Conservation (phyloP, 2,113 vertebrate genomes). For the Microtus richardsoni region DNA sequence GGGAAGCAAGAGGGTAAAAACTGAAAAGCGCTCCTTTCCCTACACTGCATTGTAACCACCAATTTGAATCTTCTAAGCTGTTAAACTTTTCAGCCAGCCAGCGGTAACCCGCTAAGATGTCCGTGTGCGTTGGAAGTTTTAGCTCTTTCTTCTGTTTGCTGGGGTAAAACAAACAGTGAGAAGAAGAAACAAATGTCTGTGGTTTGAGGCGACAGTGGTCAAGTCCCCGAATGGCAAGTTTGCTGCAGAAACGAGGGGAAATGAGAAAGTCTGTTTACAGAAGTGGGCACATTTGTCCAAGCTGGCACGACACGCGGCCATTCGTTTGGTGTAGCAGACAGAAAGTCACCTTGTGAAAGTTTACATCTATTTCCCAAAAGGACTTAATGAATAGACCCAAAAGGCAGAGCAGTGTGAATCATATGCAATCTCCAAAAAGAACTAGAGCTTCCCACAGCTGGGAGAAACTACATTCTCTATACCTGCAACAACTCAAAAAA, state of each 20-base stretch:
- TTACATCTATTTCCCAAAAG: constrained; percentile 32
- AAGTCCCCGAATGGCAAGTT: constrained; percentile 54
- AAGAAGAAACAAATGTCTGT: constrained; percentile 14
- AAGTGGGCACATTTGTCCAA: constrained; percentile 59
- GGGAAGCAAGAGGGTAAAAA: neutral
- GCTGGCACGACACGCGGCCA: neutral
- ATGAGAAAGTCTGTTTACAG: constrained; percentile 23
- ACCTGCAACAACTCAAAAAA: neutral
- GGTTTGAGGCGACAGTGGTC: neutral
- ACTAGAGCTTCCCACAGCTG: neutral
- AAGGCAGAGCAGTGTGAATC: neutral
- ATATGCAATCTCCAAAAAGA: neutral
- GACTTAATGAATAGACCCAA: neutral
- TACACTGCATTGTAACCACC: neutral
- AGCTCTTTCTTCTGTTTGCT: constrained; percentile 12
- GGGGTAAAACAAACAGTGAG: neutral
- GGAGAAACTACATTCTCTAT: neutral
- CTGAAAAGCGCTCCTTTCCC: neutral
- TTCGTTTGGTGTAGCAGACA: constrained; percentile 47
- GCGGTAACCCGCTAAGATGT: neutral
- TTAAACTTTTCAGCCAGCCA: neutral
- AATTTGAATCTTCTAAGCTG: neutral
- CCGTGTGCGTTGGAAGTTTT: neutral
- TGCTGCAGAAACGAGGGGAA: neutral
- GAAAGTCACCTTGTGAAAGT: neutral